Base-by-base conservation (phyloP, 2,888 invertebrate genomes). In the Tineola bisselliella region DNA sequence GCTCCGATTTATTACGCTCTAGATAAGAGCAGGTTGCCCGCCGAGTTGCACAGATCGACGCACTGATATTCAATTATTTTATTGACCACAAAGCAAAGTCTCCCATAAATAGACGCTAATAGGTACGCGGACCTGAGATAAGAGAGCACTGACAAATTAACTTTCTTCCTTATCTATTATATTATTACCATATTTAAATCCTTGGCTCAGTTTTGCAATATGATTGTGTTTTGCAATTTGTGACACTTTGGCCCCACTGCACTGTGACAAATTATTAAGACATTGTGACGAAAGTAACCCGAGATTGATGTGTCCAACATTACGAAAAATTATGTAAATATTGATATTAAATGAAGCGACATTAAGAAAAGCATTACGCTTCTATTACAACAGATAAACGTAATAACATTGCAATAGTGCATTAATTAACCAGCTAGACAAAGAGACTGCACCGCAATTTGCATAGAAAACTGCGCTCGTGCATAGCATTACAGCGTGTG, bases 1-100 rank as follows among this genome's bases (percentile, higher is more conserved):
- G 69, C 65, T 64, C 65, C 70, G 72, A 80, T 80, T 81, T 77
- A 79, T 78, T 76, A 72, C 73, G 71, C 69, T 68, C 73, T 67
- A 76, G 79, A 79, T 81, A 77, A 76, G 69, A 70, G 70, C 69
- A 68, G 67, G 70, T 68, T 71, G 67, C 64, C 63, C 63, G 61
- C 52, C 43, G 61, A 48, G 25, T 11, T 17, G 62, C 61, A 38
- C 54, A 59, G 67, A 68, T 70, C 68, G 65, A 67, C 63, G 66
- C 63, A 66, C 61, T 61, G 68, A 70, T 70, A 68, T 71, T 70
- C 66, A 70, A 73, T 73, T 70, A 71, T 71, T 69, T 70, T 69
- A 73, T 72, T 69, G 68, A 65, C 64, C 67, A 67, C 68, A 71
- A 68, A 68, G 65, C 62, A 68, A 66, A 68, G 65, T 68, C 69